Evolutionary conservation across 2,113 vertebrate species (phyloP).

Genomic region (Australoheros scitulus): DNA sequence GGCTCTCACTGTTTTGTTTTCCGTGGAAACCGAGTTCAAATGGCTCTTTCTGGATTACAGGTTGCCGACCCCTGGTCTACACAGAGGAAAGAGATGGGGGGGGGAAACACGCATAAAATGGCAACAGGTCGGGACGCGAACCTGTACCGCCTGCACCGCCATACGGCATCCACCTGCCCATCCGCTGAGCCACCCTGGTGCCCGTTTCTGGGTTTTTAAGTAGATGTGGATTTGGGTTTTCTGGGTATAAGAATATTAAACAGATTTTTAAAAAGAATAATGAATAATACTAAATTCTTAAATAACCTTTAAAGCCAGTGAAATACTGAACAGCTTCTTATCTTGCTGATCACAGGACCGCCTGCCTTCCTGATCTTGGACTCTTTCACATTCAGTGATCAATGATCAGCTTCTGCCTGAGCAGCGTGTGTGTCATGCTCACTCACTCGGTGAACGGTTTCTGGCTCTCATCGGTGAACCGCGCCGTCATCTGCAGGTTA

Average conservation of each 20-base stretch:
- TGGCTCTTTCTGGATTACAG: no score
- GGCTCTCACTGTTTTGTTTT: background rate
- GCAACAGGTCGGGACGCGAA: no score
- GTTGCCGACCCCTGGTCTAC: no score
- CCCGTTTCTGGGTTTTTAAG: background rate
- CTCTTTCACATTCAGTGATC: background rate
- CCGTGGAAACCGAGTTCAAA: no score
- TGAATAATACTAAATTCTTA: background rate
- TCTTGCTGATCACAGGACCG: background rate
- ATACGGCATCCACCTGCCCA: no score
- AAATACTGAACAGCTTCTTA: background rate
- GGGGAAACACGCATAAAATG: no score
- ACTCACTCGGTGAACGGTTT: constrained; percentile 76
- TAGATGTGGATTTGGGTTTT: background rate
- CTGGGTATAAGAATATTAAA: background rate
- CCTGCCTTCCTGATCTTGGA: background rate
- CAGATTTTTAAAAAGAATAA: background rate
- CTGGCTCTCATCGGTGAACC: constrained; percentile 80
- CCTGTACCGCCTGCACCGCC: no score
- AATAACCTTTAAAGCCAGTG: background rate
- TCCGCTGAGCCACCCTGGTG: no score
- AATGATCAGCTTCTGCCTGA: background rate
- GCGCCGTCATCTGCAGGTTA: constrained; percentile 87
- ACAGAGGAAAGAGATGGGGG: no score
- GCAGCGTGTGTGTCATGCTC: background rate